Evolutionary conservation across 2,888 invertebrate species (phyloP), one percentile per base, ranked within the genome.

Genomic region (Cephus pygmeus): DNA sequence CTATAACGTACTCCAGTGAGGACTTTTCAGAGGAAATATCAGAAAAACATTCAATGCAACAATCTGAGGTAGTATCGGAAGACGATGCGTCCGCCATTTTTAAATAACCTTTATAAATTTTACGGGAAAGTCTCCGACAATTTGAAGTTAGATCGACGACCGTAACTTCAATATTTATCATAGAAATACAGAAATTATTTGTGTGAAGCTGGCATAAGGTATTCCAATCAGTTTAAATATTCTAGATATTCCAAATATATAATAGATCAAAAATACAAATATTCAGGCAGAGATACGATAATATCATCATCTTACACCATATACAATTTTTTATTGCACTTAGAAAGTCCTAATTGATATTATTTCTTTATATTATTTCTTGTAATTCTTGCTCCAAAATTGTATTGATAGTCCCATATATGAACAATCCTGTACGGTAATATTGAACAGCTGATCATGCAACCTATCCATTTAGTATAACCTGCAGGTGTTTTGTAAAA

Each of bases 61-160:
- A 90, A 79, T 90, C 90, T 87, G 91, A 91, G 89, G 90, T 90
- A 88, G 90, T 90, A 84, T 91, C 91, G 89, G 90, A 91, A 90
- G 90, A 90, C 90, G 88, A 91, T 87, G 90, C 88, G 86, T 91
- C 91, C 89, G 91, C 91, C 91, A 91, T 91, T 91, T 91, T 91
- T 91, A 91, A 91, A 91, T 91, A 90, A 90, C 90, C 87, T 87
- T 85, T 84, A 82, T 77, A 77, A 77, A 77, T 30, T 71, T 71
- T 71, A 71, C 71, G 71, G 71, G 71, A 71, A 71, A 71, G 71
- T 31, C 71, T 71, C 33, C 23, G 71, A 71, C 33, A 71, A 34
- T 71, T 31, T 34, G 34, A 33, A 31, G 31, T 15, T 71, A 71
- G 71, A 71, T 31, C 71, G 71, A 31, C 71, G 34, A 71, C 71